A percentile compares a stretch with the other conserved stretches of the same genome.
These are phyloP conservation scores for Amaurobius ferox DNA, from an alignment of 2,888 invertebrate species.

Conservation along the genomic window DNA sequence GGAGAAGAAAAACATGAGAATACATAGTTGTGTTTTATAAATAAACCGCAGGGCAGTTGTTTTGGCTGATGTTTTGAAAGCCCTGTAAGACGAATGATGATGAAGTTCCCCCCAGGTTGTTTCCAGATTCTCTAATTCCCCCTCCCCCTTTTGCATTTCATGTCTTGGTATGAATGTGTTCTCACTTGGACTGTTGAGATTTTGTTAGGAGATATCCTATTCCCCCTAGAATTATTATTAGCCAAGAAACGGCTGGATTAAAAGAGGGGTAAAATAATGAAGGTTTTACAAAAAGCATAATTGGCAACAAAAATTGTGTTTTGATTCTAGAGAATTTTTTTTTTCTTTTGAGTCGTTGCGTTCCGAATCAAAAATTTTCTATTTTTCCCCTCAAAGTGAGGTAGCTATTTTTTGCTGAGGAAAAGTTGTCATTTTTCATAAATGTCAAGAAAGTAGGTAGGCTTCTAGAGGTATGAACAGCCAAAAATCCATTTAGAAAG, in stretches of 20 bases:
- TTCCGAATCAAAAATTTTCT: too few relatives aligned
- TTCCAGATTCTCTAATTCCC: conserved; percentile 9
- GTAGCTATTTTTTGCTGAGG: too few relatives aligned
- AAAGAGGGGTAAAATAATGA: neutral
- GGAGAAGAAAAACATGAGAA: conserved; percentile 27
- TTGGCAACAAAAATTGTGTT: neutral
- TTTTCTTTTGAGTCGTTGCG: too few relatives aligned
- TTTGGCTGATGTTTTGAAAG: conserved; percentile 71
- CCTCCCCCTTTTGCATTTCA: neutral
- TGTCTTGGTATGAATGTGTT: conserved; percentile 6
- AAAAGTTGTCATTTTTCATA: too few relatives aligned
- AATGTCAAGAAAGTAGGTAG: too few relatives aligned
- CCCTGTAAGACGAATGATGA: conserved; percentile 67
- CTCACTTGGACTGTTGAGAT: conserved; percentile 47
- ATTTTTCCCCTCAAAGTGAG: too few relatives aligned
- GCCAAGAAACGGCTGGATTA: neutral
- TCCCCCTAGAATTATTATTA: neutral
- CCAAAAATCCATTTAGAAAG: too few relatives aligned
- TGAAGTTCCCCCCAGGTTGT: conserved; percentile 49
- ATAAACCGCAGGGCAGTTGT: conserved; percentile 56
- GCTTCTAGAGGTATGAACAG: too few relatives aligned
- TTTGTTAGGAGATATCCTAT: conserved; percentile 36
- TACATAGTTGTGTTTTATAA: conserved; percentile 69
- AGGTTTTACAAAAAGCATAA: neutral
- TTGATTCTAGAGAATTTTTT: too few relatives aligned